A percentile compares a stretch with the other conserved stretches of the same genome.
Conservation (phyloP, 2,113 vertebrate genomes). For the Hippopotamus amphibius region DNA sequence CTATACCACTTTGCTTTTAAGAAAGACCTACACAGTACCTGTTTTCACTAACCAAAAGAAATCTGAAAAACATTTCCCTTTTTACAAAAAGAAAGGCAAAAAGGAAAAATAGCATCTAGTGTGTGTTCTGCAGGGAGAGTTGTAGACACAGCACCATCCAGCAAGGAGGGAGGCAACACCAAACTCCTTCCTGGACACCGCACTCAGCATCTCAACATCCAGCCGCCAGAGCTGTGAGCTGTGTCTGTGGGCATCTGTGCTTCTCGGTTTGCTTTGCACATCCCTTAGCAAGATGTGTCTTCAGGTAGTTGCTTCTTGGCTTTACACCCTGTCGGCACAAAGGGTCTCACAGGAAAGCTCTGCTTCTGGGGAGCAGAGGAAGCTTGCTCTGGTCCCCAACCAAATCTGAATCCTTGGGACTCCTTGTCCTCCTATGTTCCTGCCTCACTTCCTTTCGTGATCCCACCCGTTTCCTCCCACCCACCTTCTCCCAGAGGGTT, state of each 20-base stretch:
- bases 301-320: not conserved
- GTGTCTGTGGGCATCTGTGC: not conserved
- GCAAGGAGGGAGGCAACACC: not conserved
- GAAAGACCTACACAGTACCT: not conserved
- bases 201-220: not conserved
- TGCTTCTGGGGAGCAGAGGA: not conserved
- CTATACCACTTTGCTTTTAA: not conserved
- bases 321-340: not conserved
- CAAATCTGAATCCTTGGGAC: not conserved
- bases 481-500: not conserved
- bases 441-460: fast-evolving
- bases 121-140: not conserved
- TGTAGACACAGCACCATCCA: not conserved
- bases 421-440: too few relatives aligned
- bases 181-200: not conserved
- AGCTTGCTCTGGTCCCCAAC: not conserved
- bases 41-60: not conserved
- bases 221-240: not conserved
- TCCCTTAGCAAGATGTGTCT: not conserved
- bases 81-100: not conserved
- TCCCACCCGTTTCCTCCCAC: not conserved
- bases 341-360: not conserved
- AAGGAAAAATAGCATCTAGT: fast-evolving
- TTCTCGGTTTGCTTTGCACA: not conserved
- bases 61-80: not conserved